Base-by-base conservation (phyloP, 2,888 invertebrate genomes). In the Coelinius sp. region DNA sequence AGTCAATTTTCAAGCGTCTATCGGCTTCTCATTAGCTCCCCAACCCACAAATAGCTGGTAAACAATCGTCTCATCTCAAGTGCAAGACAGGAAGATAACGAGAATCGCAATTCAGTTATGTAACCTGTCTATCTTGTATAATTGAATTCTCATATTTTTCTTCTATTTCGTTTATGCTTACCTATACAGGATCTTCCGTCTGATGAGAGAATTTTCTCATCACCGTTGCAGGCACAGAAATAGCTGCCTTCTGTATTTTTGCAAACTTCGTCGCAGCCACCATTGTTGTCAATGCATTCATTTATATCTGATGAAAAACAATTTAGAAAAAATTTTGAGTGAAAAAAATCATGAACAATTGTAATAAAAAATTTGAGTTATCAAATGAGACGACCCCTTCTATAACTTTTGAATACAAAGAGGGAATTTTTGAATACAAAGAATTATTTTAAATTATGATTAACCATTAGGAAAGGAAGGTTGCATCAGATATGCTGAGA, bases 201-300 rank as follows among this genome's bases (percentile, higher is more conserved):
- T 12, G 83, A 70, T 17, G 85, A 82, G 76, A 87, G 75, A 20
- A 82, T 80, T 77, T 83, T 82, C 74, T 87, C 87, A 74, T 87
- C 87, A 27, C 87, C 87, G 52, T 86, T 82, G 80, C 92, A 92
- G 12, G 88, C 86, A 76, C 92, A 92, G 74, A 88, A 88, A 75
- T 86, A 89, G 71, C 90, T 88, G 5, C 91, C 91, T 31, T 89
- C 89, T 3, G 89, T 88, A 73, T 91, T 90, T 74, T 89, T 89
- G 83, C 93, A 93, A 49, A 90, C 88, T 74, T 90, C 89, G 0
- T 87, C 88, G 74, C 93, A 92, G 31, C 90, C 91, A 27, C 89
- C 89, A 67, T 89, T 90, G 67, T 83, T 82, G 24, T 78, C 75
- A 4, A 86, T 82, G 79, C 91, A 92, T 68, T 87, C 87, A 73